Base-by-base conservation (phyloP, 1,140 invertebrate species). In the Plutomurus gul region DNA sequence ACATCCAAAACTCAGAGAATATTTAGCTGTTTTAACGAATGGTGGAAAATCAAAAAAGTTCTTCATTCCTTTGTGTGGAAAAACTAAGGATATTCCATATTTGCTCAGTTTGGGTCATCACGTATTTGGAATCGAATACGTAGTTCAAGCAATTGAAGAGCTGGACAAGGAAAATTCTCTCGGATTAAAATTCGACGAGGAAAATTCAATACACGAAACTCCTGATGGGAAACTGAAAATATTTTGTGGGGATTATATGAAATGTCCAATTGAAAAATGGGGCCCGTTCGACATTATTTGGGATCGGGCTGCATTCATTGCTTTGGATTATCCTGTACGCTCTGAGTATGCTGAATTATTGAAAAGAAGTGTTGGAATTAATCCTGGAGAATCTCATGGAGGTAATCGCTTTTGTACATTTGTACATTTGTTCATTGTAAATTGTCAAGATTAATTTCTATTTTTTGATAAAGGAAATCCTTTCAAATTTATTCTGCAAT, bases 211-310 rank as follows among this genome's bases (percentile, higher is more conserved):
- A 1, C 82, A 65, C 33, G 1, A 36, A 11, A 56, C 78, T 0
- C 10, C 11, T 0, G 78, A 82, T 75, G 78, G 73, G 30, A 37
- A 36, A 25, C n/a, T 82, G 30, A n/a, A 13, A 8, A 78, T 83
- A 65, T 83, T 80, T 49, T 36, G 27, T 49, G 82, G 82, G 16
- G 82, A 83, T 65, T 49, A 78, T 20, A 70, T 74, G 4, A 16
- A 56, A 25, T 83, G 82, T 78, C 81, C 81, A 13, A 75, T 83
- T 77, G 81, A 83, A 47, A 82, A 83, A 65, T 83, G 43, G 60
- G 83, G 80, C 33, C 82, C 82, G 16, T 77, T 78, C 51, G 78
- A 83, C n/a, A 37, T 33, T 33, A 70, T 83, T 37, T 83, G 82
- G 82, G 82, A 83, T 75, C 46, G 81, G 18, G 82, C 74, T 3